These are phyloP conservation scores for Pelusios castaneus DNA, from an alignment of 2,113 vertebrate species.

Conservation along the genomic window DNA sequence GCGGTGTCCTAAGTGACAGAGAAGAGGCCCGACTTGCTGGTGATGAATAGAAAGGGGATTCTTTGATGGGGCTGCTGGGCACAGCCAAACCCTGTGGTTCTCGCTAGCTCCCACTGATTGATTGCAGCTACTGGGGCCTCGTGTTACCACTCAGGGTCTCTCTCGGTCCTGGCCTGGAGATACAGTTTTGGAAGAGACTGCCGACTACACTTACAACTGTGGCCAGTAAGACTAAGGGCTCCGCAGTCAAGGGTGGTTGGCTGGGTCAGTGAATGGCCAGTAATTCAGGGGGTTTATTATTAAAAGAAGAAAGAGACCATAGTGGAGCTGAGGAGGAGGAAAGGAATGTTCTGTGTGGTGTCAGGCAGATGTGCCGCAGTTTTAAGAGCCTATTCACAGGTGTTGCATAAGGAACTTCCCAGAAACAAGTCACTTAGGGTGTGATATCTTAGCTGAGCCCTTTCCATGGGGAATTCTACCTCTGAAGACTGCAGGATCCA, in stretches of 20 bases:
- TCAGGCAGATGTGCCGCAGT: too few relatives aligned
- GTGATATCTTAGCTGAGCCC: too few relatives aligned
- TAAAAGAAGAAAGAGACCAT: conserved; percentile 2
- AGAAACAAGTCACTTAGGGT: background rate
- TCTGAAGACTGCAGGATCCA: background rate
- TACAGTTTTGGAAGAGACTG: background rate
- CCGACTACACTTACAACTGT: background rate
- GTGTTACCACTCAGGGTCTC: background rate
- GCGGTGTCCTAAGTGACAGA: background rate
- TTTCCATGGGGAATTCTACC: background rate
- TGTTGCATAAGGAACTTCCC: background rate
- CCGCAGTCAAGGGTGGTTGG: background rate
- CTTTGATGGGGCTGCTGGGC: background rate
- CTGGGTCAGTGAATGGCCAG: background rate
- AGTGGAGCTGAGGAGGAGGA: background rate
- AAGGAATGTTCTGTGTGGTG: background rate
- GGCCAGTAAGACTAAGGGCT: background rate
- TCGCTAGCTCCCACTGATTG: background rate
- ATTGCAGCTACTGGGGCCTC: background rate
- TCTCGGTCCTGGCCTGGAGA: background rate
- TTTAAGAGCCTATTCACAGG: background rate
- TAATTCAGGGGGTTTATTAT: background rate
- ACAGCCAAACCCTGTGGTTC: background rate
- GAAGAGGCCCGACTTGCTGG: background rate
- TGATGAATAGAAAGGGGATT: background rate